Conservation (phyloP, 2,113 vertebrate species). For the Nycticorax nycticorax region DNA sequence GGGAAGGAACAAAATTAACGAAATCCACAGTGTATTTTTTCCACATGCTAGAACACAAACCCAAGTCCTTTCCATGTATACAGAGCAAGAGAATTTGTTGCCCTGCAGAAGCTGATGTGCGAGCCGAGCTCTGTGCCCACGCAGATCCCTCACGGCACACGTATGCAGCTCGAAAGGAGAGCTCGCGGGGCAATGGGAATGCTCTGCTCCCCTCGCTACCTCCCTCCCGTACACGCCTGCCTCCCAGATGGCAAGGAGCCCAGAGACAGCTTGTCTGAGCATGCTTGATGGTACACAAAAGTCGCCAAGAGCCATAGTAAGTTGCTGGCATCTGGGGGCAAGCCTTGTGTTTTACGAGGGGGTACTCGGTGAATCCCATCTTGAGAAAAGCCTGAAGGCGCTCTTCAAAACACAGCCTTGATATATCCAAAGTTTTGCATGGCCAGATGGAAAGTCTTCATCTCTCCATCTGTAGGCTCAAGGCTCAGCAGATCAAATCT, state of each 20-base stretch:
- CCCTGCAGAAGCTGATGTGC: background rate
- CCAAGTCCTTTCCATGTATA: background rate
- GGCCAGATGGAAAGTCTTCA: conserved; percentile 39
- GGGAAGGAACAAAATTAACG: background rate
- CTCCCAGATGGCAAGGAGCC: background rate
- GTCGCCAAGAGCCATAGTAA: background rate
- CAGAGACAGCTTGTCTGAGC: conserved; percentile 34
- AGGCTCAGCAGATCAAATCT: conserved; percentile 5
- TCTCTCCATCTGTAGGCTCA: conserved; percentile 23
- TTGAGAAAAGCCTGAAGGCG: conserved; percentile 8
- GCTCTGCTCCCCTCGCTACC: background rate
- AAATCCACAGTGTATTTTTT: background rate
- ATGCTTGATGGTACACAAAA: background rate
- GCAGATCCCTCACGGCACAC: background rate
- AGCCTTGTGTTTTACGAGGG: background rate
- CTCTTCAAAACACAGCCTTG: conserved; percentile 17
- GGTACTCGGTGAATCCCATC: background rate
- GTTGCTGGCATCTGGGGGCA: conserved; percentile 4
- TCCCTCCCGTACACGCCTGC: background rate
- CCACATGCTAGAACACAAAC: background rate
- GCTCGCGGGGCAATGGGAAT: fast-evolving
- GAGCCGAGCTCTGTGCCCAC: background rate
- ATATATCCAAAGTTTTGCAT: background rate
- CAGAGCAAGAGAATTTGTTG: background rate
- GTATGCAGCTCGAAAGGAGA: background rate